Conservation (phyloP, 2,888 invertebrate genomes). For the Drosophila atripex region DNA sequence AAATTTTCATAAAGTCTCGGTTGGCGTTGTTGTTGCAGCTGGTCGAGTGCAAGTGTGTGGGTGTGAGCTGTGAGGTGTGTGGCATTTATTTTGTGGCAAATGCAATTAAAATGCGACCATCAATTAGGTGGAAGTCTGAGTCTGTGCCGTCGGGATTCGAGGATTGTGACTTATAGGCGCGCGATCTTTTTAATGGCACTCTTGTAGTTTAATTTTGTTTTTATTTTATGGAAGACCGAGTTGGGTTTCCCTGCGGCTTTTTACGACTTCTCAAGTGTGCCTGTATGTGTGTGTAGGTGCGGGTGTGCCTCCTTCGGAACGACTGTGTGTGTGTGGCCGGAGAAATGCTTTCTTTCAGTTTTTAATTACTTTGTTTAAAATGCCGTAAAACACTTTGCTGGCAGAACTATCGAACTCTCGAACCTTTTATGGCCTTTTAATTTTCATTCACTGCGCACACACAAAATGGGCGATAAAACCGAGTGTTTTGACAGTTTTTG, state of each 20-base stretch:
- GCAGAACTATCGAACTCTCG: slow-evolving; percentile 35
- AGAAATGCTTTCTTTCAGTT: slow-evolving; percentile 47
- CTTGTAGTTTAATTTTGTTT: slow-evolving; percentile 60
- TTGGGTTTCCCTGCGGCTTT: slow-evolving; percentile 57
- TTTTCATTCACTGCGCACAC: slow-evolving; percentile 62
- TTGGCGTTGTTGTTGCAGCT: slow-evolving; percentile 11
- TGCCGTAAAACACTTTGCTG: slow-evolving; percentile 60
- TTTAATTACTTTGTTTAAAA: slow-evolving; percentile 77
- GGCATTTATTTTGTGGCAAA: slow-evolving; percentile 75
- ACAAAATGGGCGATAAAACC: slow-evolving; percentile 26
- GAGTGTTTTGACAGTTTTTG: slow-evolving; percentile 62
- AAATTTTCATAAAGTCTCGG: slow-evolving; percentile 57
- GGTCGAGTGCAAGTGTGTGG: slow-evolving; percentile 1
- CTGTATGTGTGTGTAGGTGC: slow-evolving; percentile 44
- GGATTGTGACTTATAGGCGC: slow-evolving; percentile 74
- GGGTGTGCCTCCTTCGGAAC: not conserved
- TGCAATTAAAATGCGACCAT: slow-evolving; percentile 73
- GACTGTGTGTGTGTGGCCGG: slow-evolving; percentile 22
- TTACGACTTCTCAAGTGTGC: slow-evolving; percentile 30
- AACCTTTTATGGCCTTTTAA: slow-evolving; percentile 72
- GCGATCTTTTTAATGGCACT: slow-evolving; percentile 75
- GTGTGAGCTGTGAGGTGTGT: slow-evolving; percentile 31
- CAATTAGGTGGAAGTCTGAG: slow-evolving; percentile 72
- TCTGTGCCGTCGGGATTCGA: slow-evolving; percentile 28
- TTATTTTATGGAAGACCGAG: slow-evolving; percentile 35